Percentiles rank a stretch among this genome's conserved stretches.
These are phyloP conservation scores for Helleia helle DNA, from an alignment of 2,888 invertebrate genomes.

Conservation along the genomic window DNA sequence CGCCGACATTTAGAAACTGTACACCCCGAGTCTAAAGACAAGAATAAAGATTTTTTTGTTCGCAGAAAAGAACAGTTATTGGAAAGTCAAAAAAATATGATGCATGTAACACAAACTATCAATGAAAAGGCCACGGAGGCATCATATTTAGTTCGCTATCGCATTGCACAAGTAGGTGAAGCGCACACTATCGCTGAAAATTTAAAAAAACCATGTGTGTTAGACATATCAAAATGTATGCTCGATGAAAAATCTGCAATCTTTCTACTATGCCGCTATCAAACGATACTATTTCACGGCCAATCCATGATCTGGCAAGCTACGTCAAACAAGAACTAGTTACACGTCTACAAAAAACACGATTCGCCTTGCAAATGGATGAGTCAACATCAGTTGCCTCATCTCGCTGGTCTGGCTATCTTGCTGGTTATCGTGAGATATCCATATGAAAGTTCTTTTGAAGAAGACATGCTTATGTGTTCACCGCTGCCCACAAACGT, in stretches of 20 bases:
- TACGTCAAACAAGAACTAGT: conserved; percentile 29
- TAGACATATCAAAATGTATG: conserved; percentile 21
- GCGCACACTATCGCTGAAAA: conserved; percentile 30
- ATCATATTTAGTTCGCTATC: conserved; percentile 27
- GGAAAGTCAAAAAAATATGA: conserved; percentile 1
- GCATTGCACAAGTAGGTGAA: conserved; percentile 27
- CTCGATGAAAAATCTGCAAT: conserved; percentile 29
- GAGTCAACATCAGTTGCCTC: conserved; percentile 25
- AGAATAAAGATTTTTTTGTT: conserved; percentile 23
- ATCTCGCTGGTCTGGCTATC: conserved; percentile 25
- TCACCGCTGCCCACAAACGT: conserved; percentile 23
- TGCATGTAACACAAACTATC: conserved; percentile 6
- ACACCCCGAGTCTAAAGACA: conserved; percentile 24
- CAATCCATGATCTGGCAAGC: conserved; percentile 29
- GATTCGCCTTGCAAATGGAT: conserved; percentile 29
- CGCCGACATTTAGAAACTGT: conserved; percentile 23
- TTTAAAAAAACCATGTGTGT: conserved; percentile 19
- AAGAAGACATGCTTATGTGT: conserved; percentile 28
- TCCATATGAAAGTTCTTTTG: conserved; percentile 26
- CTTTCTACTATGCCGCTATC: conserved; percentile 29
- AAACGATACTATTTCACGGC: conserved; percentile 30
- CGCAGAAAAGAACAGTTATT: conserved; percentile 14
- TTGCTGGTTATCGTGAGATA: conserved; percentile 29
- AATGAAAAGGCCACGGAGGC: conserved; percentile 27
- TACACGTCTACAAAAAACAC: conserved; percentile 21